A percentile compares a stretch with the other conserved stretches of the same genome.
phyloP scores from a whole-genome alignment of 2,113 vertebrate species.

The Trichechus manatus region DNA sequence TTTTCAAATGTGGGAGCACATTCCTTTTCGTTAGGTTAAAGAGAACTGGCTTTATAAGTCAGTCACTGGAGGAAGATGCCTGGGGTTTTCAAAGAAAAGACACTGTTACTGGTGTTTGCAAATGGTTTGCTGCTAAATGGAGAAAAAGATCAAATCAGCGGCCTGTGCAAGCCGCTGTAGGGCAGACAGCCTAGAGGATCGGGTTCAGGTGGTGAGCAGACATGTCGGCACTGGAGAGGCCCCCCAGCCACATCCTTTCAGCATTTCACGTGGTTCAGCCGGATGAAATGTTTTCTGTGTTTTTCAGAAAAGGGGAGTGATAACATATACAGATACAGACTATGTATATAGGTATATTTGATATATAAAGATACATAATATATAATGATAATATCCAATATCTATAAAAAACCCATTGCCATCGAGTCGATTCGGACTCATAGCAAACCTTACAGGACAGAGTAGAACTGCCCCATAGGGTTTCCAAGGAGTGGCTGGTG shows the following conservation, averaged over 20 bases:
- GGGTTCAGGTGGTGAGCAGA: accelerated
- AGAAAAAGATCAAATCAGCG: accelerated
- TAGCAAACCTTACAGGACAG: no score
- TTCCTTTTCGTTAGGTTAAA: neutral
- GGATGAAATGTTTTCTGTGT: no score
- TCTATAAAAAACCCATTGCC: no score
- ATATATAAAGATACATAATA: no score
- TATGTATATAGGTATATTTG: no score
- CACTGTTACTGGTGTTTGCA: accelerated
- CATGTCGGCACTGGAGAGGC: accelerated
- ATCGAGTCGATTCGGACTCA: no score
- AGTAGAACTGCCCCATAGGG: no score
- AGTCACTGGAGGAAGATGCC: neutral
- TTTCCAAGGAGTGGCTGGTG: no score
- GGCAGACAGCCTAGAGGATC: neutral
- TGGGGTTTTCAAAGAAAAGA: neutral
- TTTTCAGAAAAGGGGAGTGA: neutral
- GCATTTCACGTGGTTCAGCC: accelerated
- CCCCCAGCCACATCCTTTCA: accelerated
- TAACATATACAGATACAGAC: neutral
- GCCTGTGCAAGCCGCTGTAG: accelerated
- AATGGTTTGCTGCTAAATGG: accelerated
- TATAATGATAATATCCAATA: no score
- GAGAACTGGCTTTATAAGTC: neutral
- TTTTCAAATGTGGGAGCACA: neutral